Evolutionary conservation across 2,797 vertebrate species (phyloP), one percentile per base, ranked within the genome.

Genomic region (Eleutherodactylus coqui): DNA sequence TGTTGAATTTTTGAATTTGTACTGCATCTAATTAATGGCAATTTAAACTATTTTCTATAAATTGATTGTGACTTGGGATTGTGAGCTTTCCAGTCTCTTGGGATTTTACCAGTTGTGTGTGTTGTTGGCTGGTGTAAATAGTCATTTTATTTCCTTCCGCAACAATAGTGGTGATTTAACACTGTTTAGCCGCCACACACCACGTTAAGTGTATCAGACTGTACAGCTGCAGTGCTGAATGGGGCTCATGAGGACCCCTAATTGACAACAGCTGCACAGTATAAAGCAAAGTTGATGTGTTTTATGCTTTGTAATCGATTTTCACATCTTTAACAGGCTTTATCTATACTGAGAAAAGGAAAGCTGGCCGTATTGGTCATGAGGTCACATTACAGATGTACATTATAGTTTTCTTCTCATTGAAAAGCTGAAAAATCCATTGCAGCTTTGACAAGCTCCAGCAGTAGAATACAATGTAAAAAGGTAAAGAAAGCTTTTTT

Each of bases 251-350:
- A 92, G 91, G 88, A 89, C 86, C 88, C 88, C 73, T 89, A 90
- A 93, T 85, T 89, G 90, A 92, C 91, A 91, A 89, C 90, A 92
- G 92, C 91, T 93, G 90, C 92, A 92, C 91, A 91, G 90, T 69
- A 89, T 55, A 86, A 51, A 89, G 62, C 80, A 89, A 89, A 88
- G 86, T 75, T 89, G 86, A 87, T 85, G 1, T 16, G 47, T 43
- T 91, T 91, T 86, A 67, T 89, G 85, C 32, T 69, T 89, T 86
- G 6, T 82, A 89, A 89, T 60, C 88, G 89, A 91, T 87, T 87
- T 88, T 88, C 87, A 89, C 62, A 80, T 69, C 27, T 90, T 92
- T 85, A 90, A 88, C 88, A 86, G 89, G 76, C 49, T 89, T 89
- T 90, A 88, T 88, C 87, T 91, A 51, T 84, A 81, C 55, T 3